Conservation (phyloP, 1,140 invertebrate genomes). For the Bombus superbus region DNA sequence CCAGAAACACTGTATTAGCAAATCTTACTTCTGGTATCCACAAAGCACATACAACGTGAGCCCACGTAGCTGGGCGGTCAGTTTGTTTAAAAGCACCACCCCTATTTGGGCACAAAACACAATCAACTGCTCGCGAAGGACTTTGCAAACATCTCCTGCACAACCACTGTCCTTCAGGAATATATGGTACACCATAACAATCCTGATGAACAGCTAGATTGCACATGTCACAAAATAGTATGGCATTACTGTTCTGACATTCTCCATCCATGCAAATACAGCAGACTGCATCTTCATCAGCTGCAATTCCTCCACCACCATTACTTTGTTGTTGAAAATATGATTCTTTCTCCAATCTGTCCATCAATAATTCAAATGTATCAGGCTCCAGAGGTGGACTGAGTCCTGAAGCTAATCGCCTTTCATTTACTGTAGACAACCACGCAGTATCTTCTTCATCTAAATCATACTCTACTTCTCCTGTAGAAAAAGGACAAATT, state of each 20-base stretch:
- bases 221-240: constrained; percentile 99
- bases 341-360: constrained; percentile 98
- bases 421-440: constrained; percentile 94
- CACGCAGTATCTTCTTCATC: constrained; percentile 98
- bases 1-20: constrained; percentile 98
- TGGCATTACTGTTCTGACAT: constrained; percentile 96
- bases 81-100: constrained; percentile 99
- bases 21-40: constrained; percentile 98
- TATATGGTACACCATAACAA: constrained; percentile 99
- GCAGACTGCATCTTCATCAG: constrained; percentile 99
- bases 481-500: constrained; percentile 63
- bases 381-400: constrained; percentile 89
- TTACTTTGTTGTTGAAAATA: constrained; percentile 94
- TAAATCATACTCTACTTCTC: constrained; percentile 97
- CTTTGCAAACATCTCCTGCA: constrained; percentile 97
- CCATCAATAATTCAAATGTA: constrained; percentile 97
- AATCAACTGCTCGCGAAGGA: constrained; percentile 97
- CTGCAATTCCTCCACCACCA: constrained; percentile 86
- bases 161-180: constrained; percentile 99
- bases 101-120: constrained; percentile 98
- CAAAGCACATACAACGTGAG: constrained; percentile 98
- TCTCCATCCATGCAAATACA: constrained; percentile 98
- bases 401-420: constrained; percentile 87
- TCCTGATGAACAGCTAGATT: constrained; percentile 99
- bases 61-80: constrained; percentile 95